These are phyloP conservation scores for Gorsachius goisagi DNA, from an alignment of 2,113 vertebrate species.

Conservation along the genomic window DNA sequence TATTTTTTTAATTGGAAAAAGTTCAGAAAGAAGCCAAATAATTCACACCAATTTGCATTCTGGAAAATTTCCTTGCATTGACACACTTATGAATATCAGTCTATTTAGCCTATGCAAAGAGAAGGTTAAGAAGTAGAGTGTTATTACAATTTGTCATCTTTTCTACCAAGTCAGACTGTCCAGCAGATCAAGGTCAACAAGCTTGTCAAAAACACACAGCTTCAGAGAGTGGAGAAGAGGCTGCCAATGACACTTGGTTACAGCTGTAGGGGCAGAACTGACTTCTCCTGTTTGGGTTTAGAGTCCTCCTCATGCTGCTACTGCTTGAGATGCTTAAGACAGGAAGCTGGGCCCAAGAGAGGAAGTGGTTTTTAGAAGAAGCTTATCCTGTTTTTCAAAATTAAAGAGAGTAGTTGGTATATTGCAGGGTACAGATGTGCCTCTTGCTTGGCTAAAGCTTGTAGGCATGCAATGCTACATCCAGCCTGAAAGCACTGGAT, in stretches of 20 bases:
- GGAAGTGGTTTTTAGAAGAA: accelerated
- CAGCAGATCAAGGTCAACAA: neutral
- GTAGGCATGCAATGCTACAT: neutral
- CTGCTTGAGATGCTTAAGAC: neutral
- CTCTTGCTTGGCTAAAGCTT: neutral
- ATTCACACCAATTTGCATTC: neutral
- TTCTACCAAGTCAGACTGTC: neutral
- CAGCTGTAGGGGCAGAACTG: neutral
- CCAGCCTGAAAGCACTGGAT: neutral
- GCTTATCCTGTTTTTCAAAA: neutral
- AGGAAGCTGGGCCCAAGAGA: neutral
- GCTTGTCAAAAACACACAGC: neutral
- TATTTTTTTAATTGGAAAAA: neutral
- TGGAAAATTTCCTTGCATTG: neutral
- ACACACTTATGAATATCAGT: neutral
- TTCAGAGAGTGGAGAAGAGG: neutral
- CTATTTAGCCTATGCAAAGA: neutral
- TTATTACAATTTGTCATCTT: neutral
- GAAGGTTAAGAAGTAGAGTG: neutral
- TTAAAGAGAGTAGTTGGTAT: neutral
- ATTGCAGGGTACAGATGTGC: neutral
- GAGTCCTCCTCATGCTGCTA: neutral
- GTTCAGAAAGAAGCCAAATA: neutral
- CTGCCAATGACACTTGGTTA: neutral
- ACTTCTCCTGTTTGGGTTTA: neutral